These are phyloP conservation scores for Saguinus imperator DNA, from an alignment of 2,113 vertebrate species.

Conservation along the genomic window DNA sequence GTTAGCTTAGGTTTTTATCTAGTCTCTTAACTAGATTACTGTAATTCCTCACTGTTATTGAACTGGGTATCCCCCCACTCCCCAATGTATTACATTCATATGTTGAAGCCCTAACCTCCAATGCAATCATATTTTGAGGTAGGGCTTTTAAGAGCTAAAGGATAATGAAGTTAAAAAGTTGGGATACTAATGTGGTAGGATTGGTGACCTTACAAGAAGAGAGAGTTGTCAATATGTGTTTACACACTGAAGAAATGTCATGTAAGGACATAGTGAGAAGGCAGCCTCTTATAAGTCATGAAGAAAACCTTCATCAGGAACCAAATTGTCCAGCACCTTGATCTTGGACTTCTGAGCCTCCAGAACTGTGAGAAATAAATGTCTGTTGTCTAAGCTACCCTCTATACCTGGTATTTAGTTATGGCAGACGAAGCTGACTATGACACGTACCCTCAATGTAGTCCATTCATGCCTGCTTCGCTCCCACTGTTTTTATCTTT, in stretches of 20 bases:
- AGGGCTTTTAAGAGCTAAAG: background rate
- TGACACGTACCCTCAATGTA: background rate
- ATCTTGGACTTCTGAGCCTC: background rate
- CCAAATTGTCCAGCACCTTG: background rate
- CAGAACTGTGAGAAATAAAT: background rate
- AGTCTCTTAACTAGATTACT: background rate
- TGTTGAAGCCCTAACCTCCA: background rate
- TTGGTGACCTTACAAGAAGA: background rate
- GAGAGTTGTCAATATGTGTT: background rate
- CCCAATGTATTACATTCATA: background rate
- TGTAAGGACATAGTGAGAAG: background rate
- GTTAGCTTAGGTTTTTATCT: background rate
- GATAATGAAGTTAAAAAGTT: background rate
- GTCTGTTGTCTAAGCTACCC: background rate
- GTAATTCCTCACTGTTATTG: background rate
- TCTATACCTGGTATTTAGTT: background rate
- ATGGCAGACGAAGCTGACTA: background rate
- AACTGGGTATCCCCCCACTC: background rate
- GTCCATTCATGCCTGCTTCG: background rate
- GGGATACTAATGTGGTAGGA: background rate
- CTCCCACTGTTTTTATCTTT: background rate
- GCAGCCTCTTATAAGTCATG: background rate
- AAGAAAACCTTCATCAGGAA: background rate
- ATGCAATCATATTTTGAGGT: background rate
- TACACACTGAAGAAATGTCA: background rate